Percentiles rank a stretch among this genome's conserved stretches.
Conservation (phyloP, 2,797 vertebrate species). For the Smutsia gigantea region DNA sequence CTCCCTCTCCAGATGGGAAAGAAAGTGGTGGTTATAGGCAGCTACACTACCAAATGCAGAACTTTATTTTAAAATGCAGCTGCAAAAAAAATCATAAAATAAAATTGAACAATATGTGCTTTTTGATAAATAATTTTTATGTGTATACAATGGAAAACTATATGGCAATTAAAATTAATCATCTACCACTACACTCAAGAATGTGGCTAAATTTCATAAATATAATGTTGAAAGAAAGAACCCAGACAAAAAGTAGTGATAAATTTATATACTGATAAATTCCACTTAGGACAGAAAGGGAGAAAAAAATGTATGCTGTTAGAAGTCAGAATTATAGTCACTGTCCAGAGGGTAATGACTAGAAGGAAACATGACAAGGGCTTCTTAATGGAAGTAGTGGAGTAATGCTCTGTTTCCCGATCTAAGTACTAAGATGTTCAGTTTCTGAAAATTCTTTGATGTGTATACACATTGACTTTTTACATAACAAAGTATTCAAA, state of each 20-base stretch:
- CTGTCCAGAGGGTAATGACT: background rate
- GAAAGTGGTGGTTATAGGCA: background rate
- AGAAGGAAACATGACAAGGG: background rate
- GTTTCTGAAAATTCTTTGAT: slow-evolving; percentile 21
- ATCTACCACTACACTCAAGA: background rate
- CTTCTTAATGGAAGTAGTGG: background rate
- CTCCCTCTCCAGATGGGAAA: background rate
- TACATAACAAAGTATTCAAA: background rate
- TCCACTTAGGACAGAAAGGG: background rate
- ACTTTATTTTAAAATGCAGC: background rate
- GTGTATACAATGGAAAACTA: background rate
- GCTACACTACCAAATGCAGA: background rate
- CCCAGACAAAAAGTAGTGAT: background rate
- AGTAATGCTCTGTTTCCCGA: background rate
- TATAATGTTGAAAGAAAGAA: background rate
- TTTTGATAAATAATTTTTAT: background rate
- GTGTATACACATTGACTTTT: background rate
- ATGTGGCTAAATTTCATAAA: background rate
- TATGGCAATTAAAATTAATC: background rate
- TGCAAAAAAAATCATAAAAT: background rate
- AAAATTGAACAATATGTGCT: background rate
- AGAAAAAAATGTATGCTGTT: background rate
- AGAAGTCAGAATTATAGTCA: background rate
- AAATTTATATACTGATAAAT: background rate
- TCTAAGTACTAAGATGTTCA: background rate